Percentiles rank a stretch among this genome's conserved stretches.
phyloP scores from a whole-genome alignment of 2,797 vertebrate genomes.

The Hephaestus fuliginosus region DNA sequence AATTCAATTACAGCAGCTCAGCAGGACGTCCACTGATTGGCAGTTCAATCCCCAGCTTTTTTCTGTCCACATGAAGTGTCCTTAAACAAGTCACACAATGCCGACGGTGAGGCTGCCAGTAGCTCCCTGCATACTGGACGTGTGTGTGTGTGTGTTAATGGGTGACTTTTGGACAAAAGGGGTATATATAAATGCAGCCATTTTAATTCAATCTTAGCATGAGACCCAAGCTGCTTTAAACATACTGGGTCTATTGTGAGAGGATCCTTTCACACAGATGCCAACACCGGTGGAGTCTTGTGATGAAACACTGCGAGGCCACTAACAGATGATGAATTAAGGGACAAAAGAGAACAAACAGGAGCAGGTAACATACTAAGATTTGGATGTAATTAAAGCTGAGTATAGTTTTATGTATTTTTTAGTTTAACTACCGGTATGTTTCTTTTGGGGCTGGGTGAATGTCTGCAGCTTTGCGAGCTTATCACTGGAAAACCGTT shows the following conservation, averaged over 20 bases:
- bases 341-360: not conserved
- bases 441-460: not conserved
- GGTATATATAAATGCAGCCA: too few relatives aligned
- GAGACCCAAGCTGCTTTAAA: not conserved
- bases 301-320: not conserved
- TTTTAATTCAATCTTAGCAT: conserved; percentile 20
- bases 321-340: not conserved
- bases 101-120: too few relatives aligned
- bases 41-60: too few relatives aligned
- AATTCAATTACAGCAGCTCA: not conserved
- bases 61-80: too few relatives aligned
- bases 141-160: too few relatives aligned
- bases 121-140: too few relatives aligned
- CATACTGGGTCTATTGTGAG: conserved; percentile 12
- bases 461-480: not conserved
- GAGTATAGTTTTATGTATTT: not conserved
- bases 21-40: too few relatives aligned
- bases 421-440: not conserved
- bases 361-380: not conserved
- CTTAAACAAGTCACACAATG: too few relatives aligned
- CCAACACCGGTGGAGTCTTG: not conserved
- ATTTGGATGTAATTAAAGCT: not conserved
- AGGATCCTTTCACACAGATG: not conserved
- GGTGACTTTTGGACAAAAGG: too few relatives aligned
- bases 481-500: not conserved